Conservation (phyloP, 2,797 vertebrate genomes). For the Xerus rutilus region DNA sequence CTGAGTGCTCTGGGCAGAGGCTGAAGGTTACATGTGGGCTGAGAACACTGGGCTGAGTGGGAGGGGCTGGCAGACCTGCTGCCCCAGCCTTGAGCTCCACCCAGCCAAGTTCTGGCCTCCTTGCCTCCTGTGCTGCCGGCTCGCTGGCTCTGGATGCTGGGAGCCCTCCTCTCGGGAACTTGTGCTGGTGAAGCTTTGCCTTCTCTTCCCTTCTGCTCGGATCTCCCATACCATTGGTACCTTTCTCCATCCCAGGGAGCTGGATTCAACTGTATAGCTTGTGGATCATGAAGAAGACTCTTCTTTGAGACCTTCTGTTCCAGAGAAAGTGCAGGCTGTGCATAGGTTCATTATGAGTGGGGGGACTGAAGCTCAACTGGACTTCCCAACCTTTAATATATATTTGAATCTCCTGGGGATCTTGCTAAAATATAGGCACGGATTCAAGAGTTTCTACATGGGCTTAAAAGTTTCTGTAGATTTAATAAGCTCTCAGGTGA, state of each 20-base stretch:
- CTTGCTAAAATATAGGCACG: background rate
- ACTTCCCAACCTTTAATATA: background rate
- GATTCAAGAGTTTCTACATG: background rate
- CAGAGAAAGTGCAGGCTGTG: background rate
- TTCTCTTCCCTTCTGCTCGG: slow-evolving; percentile 79
- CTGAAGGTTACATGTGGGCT: slow-evolving; percentile 91
- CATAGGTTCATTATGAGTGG: background rate
- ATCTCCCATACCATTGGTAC: slow-evolving; percentile 75
- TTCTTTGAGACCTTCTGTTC: slow-evolving; percentile 55
- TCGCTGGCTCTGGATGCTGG: slow-evolving; percentile 80
- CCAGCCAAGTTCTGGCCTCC: slow-evolving; percentile 80
- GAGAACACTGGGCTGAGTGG: slow-evolving; percentile 81
- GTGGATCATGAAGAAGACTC: slow-evolving; percentile 21
- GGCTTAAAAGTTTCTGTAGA: background rate
- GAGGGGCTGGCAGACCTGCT: slow-evolving; percentile 80
- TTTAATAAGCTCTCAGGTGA: background rate
- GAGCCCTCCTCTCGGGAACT: slow-evolving; percentile 68
- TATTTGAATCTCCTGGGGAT: background rate
- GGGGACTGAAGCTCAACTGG: background rate
- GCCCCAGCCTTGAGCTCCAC: slow-evolving; percentile 69
- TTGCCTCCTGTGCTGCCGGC: slow-evolving; percentile 77
- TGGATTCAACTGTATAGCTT: slow-evolving; percentile 67
- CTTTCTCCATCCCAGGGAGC: slow-evolving; percentile 85
- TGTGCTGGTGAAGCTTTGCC: slow-evolving; percentile 79
- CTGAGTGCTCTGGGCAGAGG: slow-evolving; percentile 85